Evolutionary conservation across 2,888 invertebrate genomes (phyloP).

Genomic region (Tiphia femorata): DNA sequence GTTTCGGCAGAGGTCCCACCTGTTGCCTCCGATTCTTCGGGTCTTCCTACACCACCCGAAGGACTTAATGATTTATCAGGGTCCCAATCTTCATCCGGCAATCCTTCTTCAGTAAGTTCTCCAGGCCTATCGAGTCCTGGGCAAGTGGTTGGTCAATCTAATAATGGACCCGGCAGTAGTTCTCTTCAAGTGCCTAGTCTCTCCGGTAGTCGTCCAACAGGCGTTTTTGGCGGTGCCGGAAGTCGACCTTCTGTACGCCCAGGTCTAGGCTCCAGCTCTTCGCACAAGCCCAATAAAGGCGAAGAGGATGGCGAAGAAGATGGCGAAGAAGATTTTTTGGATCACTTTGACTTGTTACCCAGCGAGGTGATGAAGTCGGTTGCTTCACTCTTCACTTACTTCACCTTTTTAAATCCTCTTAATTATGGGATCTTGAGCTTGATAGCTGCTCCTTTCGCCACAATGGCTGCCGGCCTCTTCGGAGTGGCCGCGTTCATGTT

Average conservation of each 20-base stretch:
- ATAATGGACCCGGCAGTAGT: conserved; percentile 14
- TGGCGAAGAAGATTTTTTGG: conserved; percentile 70
- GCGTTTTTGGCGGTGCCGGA: too few relatives aligned
- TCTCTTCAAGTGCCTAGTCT: neutral
- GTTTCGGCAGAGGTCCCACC: neutral
- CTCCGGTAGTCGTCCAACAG: too few relatives aligned
- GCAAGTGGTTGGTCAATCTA: conserved; percentile 21
- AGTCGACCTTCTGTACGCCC: too few relatives aligned
- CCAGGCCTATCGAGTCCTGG: conserved; percentile 4
- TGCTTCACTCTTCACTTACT: conserved; percentile 70
- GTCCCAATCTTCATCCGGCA: neutral
- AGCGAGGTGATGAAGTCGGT: conserved; percentile 71
- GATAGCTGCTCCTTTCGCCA: conserved; percentile 75
- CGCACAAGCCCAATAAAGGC: neutral
- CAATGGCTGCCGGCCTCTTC: conserved; percentile 75
- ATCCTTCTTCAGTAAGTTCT: neutral
- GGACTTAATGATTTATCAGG: neutral
- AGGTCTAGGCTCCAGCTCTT: neutral
- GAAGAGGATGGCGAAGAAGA: conserved; percentile 12
- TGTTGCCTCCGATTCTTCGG: neutral
- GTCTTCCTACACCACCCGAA: neutral
- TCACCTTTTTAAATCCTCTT: conserved; percentile 74
- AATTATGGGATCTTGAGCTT: conserved; percentile 74
- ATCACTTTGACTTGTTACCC: conserved; percentile 62
- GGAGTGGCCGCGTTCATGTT: conserved; percentile 75